Conservation (phyloP, 53 echinoderm and acorn worm species). For the Antedon mediterranea region DNA sequence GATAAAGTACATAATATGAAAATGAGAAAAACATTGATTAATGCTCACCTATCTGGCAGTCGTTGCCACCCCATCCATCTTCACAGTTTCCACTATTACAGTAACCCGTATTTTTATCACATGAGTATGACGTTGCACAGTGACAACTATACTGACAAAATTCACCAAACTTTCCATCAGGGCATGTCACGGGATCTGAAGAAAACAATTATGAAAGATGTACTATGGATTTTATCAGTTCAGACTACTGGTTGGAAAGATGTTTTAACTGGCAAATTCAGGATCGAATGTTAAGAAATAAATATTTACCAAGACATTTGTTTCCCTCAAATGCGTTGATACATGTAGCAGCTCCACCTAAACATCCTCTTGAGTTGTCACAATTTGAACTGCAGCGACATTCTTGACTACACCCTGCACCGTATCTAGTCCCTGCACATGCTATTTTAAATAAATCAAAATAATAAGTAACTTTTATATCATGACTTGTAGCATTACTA, state of each 20-base stretch:
- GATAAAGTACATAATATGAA: too few relatives aligned
- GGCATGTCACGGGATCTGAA: slow-evolving; percentile 26
- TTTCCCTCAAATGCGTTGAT: background rate
- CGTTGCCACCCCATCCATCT: background rate
- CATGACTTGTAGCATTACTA: too few relatives aligned
- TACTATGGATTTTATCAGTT: too few relatives aligned
- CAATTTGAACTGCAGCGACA: background rate
- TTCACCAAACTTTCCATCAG: slow-evolving; percentile 22
- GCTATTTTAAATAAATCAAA: too few relatives aligned
- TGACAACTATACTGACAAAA: slow-evolving; percentile 27
- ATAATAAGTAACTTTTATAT: too few relatives aligned
- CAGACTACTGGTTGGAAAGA: too few relatives aligned
- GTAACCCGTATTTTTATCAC: slow-evolving; percentile 10
- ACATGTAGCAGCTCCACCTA: background rate
- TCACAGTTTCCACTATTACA: background rate
- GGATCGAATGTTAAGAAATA: too few relatives aligned
- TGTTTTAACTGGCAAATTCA: background rate
- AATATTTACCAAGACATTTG: background rate
- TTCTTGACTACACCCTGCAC: background rate
- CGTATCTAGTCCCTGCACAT: background rate
- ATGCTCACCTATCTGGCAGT: background rate
- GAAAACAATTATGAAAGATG: background rate
- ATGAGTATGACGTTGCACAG: slow-evolving; percentile 17
- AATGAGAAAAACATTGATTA: too few relatives aligned
- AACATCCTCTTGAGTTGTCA: background rate